Percentiles rank a stretch among this genome's conserved stretches.
Evolutionary conservation across 1,140 invertebrate species (phyloP).

Genomic region (Diorhabda carinulata): DNA sequence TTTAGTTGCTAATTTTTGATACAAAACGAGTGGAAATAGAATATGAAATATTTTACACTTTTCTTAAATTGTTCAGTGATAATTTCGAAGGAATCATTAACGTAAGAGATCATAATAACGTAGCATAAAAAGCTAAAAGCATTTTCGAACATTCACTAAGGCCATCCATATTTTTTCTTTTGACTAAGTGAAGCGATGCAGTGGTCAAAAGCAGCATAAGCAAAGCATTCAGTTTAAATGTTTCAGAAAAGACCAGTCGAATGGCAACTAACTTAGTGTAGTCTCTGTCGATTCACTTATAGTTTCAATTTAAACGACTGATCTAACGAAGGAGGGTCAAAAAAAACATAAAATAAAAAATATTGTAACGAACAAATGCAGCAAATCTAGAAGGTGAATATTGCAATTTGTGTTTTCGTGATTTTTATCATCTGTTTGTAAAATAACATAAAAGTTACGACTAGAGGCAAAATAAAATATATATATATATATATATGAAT

Average conservation of each 20-base stretch:
- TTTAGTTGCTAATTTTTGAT: no score
- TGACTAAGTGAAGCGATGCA: constrained; percentile 35
- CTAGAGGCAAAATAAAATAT: constrained; percentile 43
- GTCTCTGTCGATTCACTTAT: neutral
- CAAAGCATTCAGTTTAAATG: constrained; percentile 45
- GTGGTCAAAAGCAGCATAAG: constrained; percentile 41
- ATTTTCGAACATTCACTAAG: constrained; percentile 10
- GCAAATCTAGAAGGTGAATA: constrained; percentile 48
- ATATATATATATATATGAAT: constrained; percentile 26
- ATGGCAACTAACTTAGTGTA: constrained; percentile 54
- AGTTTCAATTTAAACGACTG: constrained; percentile 36
- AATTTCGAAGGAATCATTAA: neutral
- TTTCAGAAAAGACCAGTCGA: constrained; percentile 65
- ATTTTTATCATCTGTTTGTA: constrained; percentile 37
- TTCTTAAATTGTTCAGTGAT: no score
- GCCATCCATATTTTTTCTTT: neutral
- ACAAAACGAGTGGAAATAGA: no score
- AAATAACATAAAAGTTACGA: constrained; percentile 39
- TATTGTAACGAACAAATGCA: constrained; percentile 41
- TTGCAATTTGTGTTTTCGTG: constrained; percentile 48
- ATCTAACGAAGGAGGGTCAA: constrained; percentile 37
- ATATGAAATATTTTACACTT: no score
- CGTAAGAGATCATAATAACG: neutral
- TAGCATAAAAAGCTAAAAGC: neutral
- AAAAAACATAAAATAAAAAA: constrained; percentile 19